Conservation (phyloP, 2,888 invertebrate genomes). For the Heteropelma amictum region DNA sequence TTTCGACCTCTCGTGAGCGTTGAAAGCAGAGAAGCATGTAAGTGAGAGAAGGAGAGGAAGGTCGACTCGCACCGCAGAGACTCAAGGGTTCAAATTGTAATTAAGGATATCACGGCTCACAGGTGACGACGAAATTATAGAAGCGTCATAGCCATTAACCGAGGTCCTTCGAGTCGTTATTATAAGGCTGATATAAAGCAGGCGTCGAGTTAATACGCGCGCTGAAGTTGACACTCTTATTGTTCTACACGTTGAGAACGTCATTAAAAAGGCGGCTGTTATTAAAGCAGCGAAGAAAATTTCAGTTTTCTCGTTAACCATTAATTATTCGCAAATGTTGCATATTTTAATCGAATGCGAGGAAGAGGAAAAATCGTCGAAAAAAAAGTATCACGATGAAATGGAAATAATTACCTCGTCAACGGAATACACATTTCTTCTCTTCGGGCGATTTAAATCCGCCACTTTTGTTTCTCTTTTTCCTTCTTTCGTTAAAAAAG, state of each 20-base stretch:
- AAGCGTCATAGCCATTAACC: constrained; percentile 31
- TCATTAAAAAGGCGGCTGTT: constrained; percentile 13
- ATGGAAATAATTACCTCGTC: constrained; percentile 34
- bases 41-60: constrained; percentile 3
- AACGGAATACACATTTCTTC: background rate
- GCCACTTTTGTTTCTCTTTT: background rate
- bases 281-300: background rate
- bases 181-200: background rate
- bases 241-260: background rate
- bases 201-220: background rate
- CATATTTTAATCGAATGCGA: background rate
- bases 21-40: background rate
- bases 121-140: constrained; percentile 43
- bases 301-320: constrained; percentile 10
- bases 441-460: background rate
- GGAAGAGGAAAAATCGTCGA: background rate
- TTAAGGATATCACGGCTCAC: constrained; percentile 36
- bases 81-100: constrained; percentile 35
- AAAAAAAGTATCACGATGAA: constrained; percentile 2
- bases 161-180: background rate
- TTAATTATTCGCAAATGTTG: constrained; percentile 24
- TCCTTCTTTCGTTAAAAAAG: background rate
- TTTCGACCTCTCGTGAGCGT: background rate
- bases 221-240: constrained; percentile 28
- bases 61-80: background rate